Evolutionary conservation across 2,888 invertebrate species (phyloP).

Genomic region (Cyclophora albipunctata): DNA sequence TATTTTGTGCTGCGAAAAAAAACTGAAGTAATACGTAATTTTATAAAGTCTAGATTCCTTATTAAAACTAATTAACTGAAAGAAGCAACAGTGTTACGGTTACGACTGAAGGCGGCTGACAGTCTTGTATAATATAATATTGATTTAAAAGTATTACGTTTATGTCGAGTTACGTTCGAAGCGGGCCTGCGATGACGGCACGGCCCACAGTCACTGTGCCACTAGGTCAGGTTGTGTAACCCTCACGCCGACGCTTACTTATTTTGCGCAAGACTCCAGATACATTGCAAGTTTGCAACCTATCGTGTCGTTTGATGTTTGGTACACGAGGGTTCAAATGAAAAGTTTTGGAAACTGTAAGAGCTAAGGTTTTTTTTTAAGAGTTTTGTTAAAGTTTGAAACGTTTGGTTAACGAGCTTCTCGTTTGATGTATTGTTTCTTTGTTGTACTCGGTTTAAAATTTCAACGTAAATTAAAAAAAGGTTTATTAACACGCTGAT

Average conservation of each 20-base stretch:
- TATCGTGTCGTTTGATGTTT: conserved; percentile 1
- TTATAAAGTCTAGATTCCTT: too few species aligned
- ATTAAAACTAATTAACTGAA: too few species aligned
- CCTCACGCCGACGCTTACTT: conserved; percentile 45
- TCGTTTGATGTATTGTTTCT: background rate
- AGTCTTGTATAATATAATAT: too few species aligned
- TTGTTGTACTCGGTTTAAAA: too few species aligned
- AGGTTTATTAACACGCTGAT: background rate
- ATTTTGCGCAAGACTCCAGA: conserved; percentile 53
- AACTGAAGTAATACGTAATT: too few species aligned
- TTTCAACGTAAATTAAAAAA: too few species aligned
- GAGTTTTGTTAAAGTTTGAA: background rate
- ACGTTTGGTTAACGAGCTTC: background rate
- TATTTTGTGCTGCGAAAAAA: too few species aligned
- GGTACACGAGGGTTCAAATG: too few species aligned
- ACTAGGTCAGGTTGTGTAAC: conserved; percentile 63
- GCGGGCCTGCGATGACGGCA: conserved; percentile 29
- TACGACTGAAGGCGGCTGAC: too few species aligned
- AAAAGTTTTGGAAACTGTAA: background rate
- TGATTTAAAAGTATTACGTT: too few species aligned
- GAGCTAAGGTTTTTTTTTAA: background rate
- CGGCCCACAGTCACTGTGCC: conserved; percentile 60
- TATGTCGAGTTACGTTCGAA: too few species aligned
- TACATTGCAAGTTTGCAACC: conserved; percentile 45
- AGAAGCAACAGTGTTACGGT: too few species aligned